Conservation (phyloP, 2,888 invertebrate genomes). For the Nysson spinosus region DNA sequence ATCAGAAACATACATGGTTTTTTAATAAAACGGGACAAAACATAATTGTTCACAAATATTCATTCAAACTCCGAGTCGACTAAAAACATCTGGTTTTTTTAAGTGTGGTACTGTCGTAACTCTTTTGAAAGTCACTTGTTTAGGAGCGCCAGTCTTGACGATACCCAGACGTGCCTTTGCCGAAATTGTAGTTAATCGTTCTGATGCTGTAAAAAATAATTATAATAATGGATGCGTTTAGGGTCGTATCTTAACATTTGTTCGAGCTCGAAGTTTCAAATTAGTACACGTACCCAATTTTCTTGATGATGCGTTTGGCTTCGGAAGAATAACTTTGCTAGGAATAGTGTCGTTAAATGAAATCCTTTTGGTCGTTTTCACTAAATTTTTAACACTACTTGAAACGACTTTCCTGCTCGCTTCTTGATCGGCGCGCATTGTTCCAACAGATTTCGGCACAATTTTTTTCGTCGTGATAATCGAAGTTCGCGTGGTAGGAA, state of each 20-base stretch:
- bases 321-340: conserved; percentile 24
- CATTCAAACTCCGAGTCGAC: conserved; percentile 70
- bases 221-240: too few species aligned
- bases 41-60: conserved; percentile 1
- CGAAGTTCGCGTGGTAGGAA: conserved; percentile 44
- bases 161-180: conserved; percentile 73
- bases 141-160: conserved; percentile 44
- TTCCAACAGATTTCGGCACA: conserved; percentile 63
- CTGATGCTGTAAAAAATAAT: conserved; percentile 71
- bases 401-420: conserved; percentile 62
- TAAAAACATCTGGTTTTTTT: conserved; percentile 73
- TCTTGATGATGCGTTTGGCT: conserved; percentile 48
- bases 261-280: background rate
- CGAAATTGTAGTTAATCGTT: conserved; percentile 64
- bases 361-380: conserved; percentile 61
- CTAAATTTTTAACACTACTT: conserved; percentile 60
- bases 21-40: conserved; percentile 26
- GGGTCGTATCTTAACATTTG: too few species aligned
- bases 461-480: conserved; percentile 53
- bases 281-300: conserved; percentile 69
- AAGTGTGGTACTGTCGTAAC: conserved; percentile 66
- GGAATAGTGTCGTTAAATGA: conserved; percentile 39
- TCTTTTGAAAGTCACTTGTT: conserved; percentile 75
- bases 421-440: conserved; percentile 75
- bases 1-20: conserved; percentile 24